These are phyloP conservation scores for Cyanoliseus patagonus DNA, from an alignment of 2,113 vertebrate genomes.

Conservation along the genomic window DNA sequence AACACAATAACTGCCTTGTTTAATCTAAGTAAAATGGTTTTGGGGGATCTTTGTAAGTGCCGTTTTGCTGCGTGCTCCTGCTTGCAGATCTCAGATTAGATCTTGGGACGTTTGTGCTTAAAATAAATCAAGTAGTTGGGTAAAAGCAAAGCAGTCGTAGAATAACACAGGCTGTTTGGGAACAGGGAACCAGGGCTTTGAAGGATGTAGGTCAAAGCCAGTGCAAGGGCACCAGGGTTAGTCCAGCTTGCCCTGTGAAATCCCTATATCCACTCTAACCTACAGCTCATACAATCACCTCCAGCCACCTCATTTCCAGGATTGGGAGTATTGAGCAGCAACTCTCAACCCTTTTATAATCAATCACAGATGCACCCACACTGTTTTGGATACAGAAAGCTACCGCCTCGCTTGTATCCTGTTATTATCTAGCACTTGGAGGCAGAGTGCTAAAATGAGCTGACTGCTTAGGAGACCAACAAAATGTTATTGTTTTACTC, in stretches of 20 bases:
- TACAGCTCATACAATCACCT: neutral
- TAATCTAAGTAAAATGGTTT: slow-evolving; percentile 40
- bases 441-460: slow-evolving; percentile 16
- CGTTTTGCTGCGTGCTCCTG: neutral
- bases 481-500: slow-evolving; percentile 14
- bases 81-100: slow-evolving; percentile 18
- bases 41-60: neutral
- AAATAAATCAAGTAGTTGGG: neutral
- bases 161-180: neutral
- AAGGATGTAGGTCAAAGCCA: neutral
- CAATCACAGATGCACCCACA: neutral
- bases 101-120: neutral
- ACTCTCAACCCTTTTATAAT: neutral
- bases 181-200: neutral
- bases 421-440: neutral
- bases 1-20: slow-evolving; percentile 57
- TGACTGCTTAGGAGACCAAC: neutral
- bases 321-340: neutral
- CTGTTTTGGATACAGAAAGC: neutral
- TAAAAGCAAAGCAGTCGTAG: neutral
- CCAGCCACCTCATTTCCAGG: neutral
- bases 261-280: neutral
- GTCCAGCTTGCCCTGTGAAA: neutral
- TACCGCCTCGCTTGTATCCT: neutral
- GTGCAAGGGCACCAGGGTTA: neutral